Conservation (phyloP, 2,797 vertebrate species). For the Sparus aurata region DNA sequence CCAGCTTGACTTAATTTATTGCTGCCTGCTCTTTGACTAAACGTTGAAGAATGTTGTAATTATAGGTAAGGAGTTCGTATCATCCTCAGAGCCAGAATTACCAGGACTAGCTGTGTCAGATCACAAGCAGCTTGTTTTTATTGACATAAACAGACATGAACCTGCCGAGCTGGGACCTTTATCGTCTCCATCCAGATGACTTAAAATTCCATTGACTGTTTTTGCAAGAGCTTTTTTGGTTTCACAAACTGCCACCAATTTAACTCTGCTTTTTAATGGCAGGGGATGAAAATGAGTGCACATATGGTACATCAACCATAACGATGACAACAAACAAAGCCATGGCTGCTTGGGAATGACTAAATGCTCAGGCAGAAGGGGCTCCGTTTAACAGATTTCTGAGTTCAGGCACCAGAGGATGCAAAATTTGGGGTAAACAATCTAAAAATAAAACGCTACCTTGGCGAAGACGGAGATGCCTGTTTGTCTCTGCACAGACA, state of each 20-base stretch:
- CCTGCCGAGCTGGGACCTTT: neutral
- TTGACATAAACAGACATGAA: conserved; percentile 8
- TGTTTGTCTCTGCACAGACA: conserved; percentile 13
- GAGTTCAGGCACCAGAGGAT: conserved; percentile 28
- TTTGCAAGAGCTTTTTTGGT: conserved; percentile 10
- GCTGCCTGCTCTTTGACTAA: neutral
- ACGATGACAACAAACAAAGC: conserved; percentile 53
- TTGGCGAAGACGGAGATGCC: conserved; percentile 4
- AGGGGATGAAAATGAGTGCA: conserved; percentile 39
- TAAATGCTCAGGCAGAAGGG: conserved; percentile 37
- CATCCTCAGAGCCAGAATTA: neutral
- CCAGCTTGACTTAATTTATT: conserved; percentile 3
- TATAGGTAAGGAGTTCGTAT: neutral
- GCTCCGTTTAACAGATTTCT: conserved; percentile 32
- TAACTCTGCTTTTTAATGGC: conserved; percentile 27
- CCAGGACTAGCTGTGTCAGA: neutral
- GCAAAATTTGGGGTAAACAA: conserved; percentile 49
- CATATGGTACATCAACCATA: conserved; percentile 59
- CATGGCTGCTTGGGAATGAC: conserved; percentile 23
- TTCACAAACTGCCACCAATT: conserved; percentile 33
- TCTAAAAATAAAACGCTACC: conserved; percentile 56
- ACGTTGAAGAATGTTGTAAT: neutral
- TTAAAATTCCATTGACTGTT: conserved; percentile 8
- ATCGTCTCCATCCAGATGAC: conserved; percentile 3
- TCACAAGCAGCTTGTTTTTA: conserved; percentile 2